A percentile compares a stretch with the other conserved stretches of the same genome.
Conservation (phyloP, 1,140 invertebrate genomes). For the Grapholita molesta region DNA sequence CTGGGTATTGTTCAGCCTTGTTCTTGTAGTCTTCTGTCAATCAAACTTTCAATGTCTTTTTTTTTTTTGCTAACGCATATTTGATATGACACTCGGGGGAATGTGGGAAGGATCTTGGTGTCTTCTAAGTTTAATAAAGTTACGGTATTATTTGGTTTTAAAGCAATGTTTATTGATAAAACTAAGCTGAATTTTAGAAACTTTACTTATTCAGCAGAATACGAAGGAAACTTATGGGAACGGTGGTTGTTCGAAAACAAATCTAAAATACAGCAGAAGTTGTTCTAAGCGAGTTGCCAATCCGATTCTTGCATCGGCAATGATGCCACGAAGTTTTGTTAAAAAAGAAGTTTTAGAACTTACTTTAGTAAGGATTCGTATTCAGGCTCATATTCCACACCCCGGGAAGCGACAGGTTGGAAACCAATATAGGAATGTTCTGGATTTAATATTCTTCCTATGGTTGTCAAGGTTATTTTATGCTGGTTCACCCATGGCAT, state of each 20-base stretch:
- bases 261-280: constrained; percentile 1
- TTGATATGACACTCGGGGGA: constrained; percentile 8
- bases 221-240: neutral
- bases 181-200: neutral
- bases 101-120: neutral
- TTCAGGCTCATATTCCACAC: neutral
- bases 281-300: neutral
- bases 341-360: constrained; percentile 1
- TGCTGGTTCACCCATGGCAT: neutral
- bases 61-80: constrained; percentile 10
- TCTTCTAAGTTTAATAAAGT: neutral
- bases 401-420: too few species aligned
- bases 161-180: neutral
- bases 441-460: neutral
- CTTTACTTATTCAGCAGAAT: neutral
- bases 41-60: constrained; percentile 5
- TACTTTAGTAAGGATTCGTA: neutral
- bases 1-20: neutral
- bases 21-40: constrained; percentile 10
- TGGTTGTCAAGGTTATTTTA: neutral
- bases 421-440: neutral
- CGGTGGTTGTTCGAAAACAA: neutral
- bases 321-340: neutral
- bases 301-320: neutral
- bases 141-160: neutral